Evolutionary conservation across 2,888 invertebrate species (phyloP), one percentile per base, ranked within the genome.

Genomic region (Lasioglossum malachurum): DNA sequence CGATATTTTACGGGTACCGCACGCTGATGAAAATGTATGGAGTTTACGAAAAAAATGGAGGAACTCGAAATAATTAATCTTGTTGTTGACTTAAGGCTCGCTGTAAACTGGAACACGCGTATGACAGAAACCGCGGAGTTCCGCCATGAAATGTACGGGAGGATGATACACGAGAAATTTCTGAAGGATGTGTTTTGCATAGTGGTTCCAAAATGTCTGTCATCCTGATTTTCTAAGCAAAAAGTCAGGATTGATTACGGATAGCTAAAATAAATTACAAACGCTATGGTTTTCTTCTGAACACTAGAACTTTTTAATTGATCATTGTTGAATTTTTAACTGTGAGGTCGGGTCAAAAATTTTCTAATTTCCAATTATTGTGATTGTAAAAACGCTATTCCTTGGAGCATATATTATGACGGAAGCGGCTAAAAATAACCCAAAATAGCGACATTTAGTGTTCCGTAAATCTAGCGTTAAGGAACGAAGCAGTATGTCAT

Each of bases 61-160:
- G 74, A 75, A 88, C 19, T 38, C 72, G 53, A 74, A 87, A 82
- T 79, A 86, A 88, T 88, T 88, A 82, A 86, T 88, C 73, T 80
- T 78, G 71, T 49, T 67, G 78, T 35, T 69, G 57, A 73, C 72
- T 81, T 46, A 78, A 76, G 78, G 49, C 73, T 64, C 69, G n/a
- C 67, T 75, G 75, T 53, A 44, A 16, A 49, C 19, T 10, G 38
- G 69, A 72, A 27, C 35, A 74, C 38, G 10, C 53, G 60, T 41
- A n/a, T 53, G 41, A 49, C 57, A 10, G 16, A 31, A 31, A 64
- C 64, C 19, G 35, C 60, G 38, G 49, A 60, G 27, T 64, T 77
- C 49, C 31, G 12, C 38, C 64, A 27, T 12, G 23, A 76, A 57
- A 72, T 76, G 76, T 44, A 46, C 31, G 27, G 27, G n/a, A 16